Percentiles rank a stretch among this genome's conserved stretches.
phyloP scores from a whole-genome alignment of 2,113 vertebrate genomes.

The Tetrax tetrax region DNA sequence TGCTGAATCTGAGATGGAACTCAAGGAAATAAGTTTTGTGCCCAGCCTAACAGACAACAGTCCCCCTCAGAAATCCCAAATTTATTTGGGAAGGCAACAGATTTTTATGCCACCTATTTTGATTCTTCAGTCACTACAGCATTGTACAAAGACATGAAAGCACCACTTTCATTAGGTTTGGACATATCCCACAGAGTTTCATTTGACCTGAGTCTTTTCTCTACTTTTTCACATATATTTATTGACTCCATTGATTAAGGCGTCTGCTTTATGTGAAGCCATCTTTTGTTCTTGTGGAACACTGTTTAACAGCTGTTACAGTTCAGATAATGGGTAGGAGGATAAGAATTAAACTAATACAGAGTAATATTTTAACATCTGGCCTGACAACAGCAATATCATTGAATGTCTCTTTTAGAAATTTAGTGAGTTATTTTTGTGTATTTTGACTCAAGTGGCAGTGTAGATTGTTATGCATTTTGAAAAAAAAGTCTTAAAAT shows the following conservation, averaged over 20 bases:
- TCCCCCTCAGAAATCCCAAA: neutral
- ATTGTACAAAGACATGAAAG: neutral
- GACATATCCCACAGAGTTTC: slow-evolving; percentile 11
- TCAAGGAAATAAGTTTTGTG: neutral
- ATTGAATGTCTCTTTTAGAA: slow-evolving; percentile 63
- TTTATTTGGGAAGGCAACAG: neutral
- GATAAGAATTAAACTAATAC: slow-evolving; percentile 67
- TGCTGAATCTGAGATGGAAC: neutral
- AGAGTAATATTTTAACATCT: slow-evolving; percentile 69
- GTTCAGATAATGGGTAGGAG: slow-evolving; percentile 56
- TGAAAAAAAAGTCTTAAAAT: neutral
- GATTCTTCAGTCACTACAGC: neutral
- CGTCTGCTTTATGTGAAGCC: slow-evolving; percentile 60
- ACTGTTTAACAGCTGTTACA: slow-evolving; percentile 61
- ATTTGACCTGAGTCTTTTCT: slow-evolving; percentile 55
- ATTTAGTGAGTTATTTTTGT: slow-evolving; percentile 40
- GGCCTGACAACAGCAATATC: slow-evolving; percentile 45
- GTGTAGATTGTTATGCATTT: neutral
- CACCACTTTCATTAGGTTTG: slow-evolving; percentile 46
- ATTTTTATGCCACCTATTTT: neutral
- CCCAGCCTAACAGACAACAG: neutral
- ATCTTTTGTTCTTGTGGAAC: slow-evolving; percentile 61
- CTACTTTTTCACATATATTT: slow-evolving; percentile 50
- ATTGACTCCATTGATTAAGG: slow-evolving; percentile 70
- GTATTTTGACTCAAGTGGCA: slow-evolving; percentile 52